Base-by-base conservation (phyloP, 2,113 vertebrate species). In the Myocastor coypus region DNA sequence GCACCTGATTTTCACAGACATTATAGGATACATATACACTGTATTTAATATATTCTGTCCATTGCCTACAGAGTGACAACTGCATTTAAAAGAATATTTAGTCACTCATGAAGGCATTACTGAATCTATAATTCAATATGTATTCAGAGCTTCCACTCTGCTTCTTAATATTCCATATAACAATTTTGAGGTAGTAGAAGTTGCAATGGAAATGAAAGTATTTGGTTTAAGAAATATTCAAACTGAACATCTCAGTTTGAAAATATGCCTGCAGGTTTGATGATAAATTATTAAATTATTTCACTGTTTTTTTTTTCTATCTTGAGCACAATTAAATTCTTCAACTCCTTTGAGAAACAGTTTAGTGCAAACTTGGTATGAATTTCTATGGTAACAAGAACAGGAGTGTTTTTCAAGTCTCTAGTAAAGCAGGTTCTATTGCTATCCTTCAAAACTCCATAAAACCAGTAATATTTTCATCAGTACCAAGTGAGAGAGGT, bases 271-370 rank as follows among this genome's bases (percentile, higher is more conserved):
- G 42, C 26, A 37, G 12, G 34, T 46, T 50, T 32, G 17, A 32
- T 89, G n/a, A 93, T 81, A 77, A 93, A 37, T 92, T 93, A 86
- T 66, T n/a, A n/a, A n/a, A n/a, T n/a, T n/a, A n/a, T n/a, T n/a
- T n/a, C n/a, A n/a, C n/a, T n/a, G n/a, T n/a, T n/a, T n/a, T 90
- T 75, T 26, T 40, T 83, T 89, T 73, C 69, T 50, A 66, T 85
- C 46, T 88, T 75, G 82, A 34, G 20, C 87, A 61, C 63, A 94
- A 17, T 30, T 89, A 87, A 96, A 86, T 82, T 30, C 24, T 90
- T 94, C 42, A 69, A 20, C 82, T 82, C 50, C 42, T 78, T 80
- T 50, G 78, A 91, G 83, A 87, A 68, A 93, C 94, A 92, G 26
- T 68, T 90, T 78, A 84, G 59, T 94, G 63, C n/a, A 82, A 91